Base-by-base conservation (phyloP, 2,888 invertebrate genomes). In the Temnothorax rugatulus region DNA sequence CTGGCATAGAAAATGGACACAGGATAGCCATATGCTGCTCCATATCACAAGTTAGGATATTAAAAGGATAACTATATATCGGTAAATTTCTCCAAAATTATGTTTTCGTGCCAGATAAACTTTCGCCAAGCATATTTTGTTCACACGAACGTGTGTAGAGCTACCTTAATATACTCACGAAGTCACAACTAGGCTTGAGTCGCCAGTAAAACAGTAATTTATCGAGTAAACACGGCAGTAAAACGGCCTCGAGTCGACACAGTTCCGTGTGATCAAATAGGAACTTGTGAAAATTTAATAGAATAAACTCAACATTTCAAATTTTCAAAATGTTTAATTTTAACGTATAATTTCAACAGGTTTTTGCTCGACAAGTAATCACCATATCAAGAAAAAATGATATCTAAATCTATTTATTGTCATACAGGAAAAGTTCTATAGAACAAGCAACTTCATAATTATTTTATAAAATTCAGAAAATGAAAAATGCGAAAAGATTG, bases 151-250 rank as follows among this genome's bases (percentile, higher is more conserved):
- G 59, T 54, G 50, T 54, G 25, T 47, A 66, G 44, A 68, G 61
- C 38, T 21, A 76, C 63, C 77, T 85, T 89, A 89, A 89, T 89
- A 83, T 88, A 83, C 84, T 89, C 84, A 88, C 83, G 85, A 85
- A 89, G 82, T 84, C 87, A 57, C 88, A 89, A 15, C 64, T 85
- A 84, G 50, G 83, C 82, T 84, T 74, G 41, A 84, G 64, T 83
- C 83, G 81, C 76, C 86, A 87, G 83, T 86, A 87, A 91, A 90
- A 89, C 83, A 82, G 84, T 86, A 87, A 87, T 86, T 90, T 85
- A 91, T 89, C 86, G 88, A 87, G 87, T 88, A 87, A 90, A 90
- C 89, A 89, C 77, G 68, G 64, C 74, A 87, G 83, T 86, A 89
- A 89, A 89, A 83, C 84, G 64, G 73, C 47, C 47, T 61, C 50